Evolutionary conservation across 2,113 vertebrate species (phyloP).

Genomic region (Boleophthalmus pectinirostris): DNA sequence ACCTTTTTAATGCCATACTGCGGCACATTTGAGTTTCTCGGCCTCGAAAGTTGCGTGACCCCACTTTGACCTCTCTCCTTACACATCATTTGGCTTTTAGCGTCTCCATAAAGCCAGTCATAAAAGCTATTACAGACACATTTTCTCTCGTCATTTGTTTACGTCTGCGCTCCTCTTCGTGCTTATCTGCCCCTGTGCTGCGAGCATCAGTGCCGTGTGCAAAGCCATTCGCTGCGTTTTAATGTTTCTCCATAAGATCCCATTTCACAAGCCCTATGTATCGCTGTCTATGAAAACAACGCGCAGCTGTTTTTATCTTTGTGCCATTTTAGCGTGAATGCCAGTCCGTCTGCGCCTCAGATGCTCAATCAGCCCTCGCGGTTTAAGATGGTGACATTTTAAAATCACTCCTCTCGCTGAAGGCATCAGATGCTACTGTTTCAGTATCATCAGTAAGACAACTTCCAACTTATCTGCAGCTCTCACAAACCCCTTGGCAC

Average conservation of each 20-base stretch:
- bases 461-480: no score
- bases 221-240: constrained; percentile 7
- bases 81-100: not conserved
- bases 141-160: not conserved
- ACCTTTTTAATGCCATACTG: no score
- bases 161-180: not conserved
- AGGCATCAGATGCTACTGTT: constrained; percentile 12
- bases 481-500: no score
- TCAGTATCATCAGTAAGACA: not conserved
- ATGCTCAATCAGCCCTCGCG: not conserved
- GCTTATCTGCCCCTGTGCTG: constrained; percentile 5
- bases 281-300: constrained; percentile 6
- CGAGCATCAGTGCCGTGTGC: not conserved
- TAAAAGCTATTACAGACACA: not conserved
- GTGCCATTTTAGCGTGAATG: constrained; percentile 27
- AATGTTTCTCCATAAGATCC: constrained; percentile 3
- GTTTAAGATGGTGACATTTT: constrained; percentile 34
- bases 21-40: no score
- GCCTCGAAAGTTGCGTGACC: not conserved
- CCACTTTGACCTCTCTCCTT: not conserved
- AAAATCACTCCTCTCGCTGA: constrained; percentile 16
- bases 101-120: not conserved
- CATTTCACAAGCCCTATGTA: constrained; percentile 12
- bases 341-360: constrained; percentile 6
- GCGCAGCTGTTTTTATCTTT: constrained; percentile 10